Base-by-base conservation (phyloP, 2,888 invertebrate genomes). In the Cheilosia urbana region DNA sequence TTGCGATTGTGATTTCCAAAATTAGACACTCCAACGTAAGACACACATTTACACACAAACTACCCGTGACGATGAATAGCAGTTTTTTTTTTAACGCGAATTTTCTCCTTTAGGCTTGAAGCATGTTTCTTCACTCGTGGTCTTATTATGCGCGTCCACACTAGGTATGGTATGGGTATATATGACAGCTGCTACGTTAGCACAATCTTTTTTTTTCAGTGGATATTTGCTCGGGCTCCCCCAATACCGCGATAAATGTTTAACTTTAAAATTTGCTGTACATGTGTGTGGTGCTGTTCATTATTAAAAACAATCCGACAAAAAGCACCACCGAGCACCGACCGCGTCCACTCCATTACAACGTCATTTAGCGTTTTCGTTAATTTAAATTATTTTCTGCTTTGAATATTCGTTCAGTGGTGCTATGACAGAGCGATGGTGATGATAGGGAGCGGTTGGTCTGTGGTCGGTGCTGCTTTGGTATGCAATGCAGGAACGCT, bases 181-280 rank as follows among this genome's bases (percentile, higher is more conserved):
- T 51, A 63, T 75, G 65, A 71, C 75, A 84, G 84, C 79, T 75
- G 78, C 71, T 83, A 34, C 60, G 47, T 63, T 69, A 58, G 34
- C 77, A 69, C 53, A 37, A 58, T 27, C n/a, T 1, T 66, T 66
- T 45, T 58, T 63, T 40, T 30, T 17, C 37, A 0, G 15, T 24
- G n/a, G 15, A 40, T 55, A 30, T 40, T 42, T 53, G 45, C 40
- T 60, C 4, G 21, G 63, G 37, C 53, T 73, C 68, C 55, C 73
- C 75, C 62, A 40, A 40, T 27, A 55, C 13, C 60, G 51, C 49
- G 17, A 40, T 34, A 30, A 68, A 57, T 63, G 24, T 68, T 62
- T 62, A 79, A 68, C 62, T 79, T 80, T 68, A 75, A 63, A 55
- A 30, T 60, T 60, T 73, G 62, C 40, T 55, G 53, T 37, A 58